phyloP scores from a whole-genome alignment of 1,140 invertebrate species.

The Lordiphosa mommai region DNA sequence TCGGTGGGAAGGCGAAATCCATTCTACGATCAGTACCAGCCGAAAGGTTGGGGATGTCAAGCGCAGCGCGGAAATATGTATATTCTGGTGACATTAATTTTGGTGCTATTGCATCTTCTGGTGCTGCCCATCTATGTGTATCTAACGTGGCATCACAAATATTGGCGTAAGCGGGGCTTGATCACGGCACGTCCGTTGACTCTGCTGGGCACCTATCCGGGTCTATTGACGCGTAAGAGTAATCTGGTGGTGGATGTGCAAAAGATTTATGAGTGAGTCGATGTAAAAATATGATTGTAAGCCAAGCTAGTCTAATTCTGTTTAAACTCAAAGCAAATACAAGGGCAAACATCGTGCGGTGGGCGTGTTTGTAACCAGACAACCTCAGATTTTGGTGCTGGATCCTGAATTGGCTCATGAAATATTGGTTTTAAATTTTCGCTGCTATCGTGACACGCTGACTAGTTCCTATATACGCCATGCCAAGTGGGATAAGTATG shows the following conservation, averaged over 20 bases:
- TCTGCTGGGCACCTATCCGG: constrained; percentile 80
- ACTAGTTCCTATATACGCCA: constrained; percentile 48
- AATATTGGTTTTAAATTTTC: constrained; percentile 81
- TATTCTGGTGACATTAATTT: background rate
- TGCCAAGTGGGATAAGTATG: constrained; percentile 78
- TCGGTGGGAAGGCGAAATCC: too few relatives aligned
- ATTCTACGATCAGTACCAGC: too few relatives aligned
- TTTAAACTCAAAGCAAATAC: constrained; percentile 21
- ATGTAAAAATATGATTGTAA: too few relatives aligned
- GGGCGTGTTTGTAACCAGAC: constrained; percentile 79
- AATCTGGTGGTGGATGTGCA: constrained; percentile 51
- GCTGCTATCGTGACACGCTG: constrained; percentile 73
- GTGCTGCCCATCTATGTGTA: constrained; percentile 56
- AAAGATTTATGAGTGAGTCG: constrained; percentile 57
- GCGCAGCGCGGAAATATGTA: too few relatives aligned
- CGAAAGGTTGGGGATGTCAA: too few relatives aligned
- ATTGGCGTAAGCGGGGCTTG: constrained; percentile 68
- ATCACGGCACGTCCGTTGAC: constrained; percentile 60
- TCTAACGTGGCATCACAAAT: constrained; percentile 72
- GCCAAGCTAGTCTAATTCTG: too few relatives aligned
- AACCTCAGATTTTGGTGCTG: constrained; percentile 80
- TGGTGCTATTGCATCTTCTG: constrained; percentile 28
- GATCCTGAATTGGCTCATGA: constrained; percentile 81
- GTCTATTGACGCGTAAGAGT: constrained; percentile 42
- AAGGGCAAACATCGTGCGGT: constrained; percentile 61